A percentile compares a stretch with the other conserved stretches of the same genome.
phyloP scores from a whole-genome alignment of 2,113 vertebrate genomes.

The Lota lota region DNA sequence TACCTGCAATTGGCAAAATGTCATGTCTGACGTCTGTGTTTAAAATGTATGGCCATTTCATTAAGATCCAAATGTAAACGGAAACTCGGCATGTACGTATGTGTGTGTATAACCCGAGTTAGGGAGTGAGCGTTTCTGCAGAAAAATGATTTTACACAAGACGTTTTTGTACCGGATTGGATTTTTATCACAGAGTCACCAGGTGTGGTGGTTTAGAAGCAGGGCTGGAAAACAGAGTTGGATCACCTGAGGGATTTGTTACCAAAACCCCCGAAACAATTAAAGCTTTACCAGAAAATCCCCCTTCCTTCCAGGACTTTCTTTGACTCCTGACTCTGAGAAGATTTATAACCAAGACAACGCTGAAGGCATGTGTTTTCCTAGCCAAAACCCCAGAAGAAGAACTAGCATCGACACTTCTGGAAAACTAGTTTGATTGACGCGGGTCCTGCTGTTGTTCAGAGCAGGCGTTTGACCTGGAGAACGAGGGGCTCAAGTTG shows the following conservation, averaged over 20 bases:
- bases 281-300: conserved; percentile 29
- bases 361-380: conserved; percentile 9
- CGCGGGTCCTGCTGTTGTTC: background rate
- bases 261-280: conserved; percentile 30
- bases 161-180: background rate
- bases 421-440: background rate
- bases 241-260: conserved; percentile 21
- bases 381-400: background rate
- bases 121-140: background rate
- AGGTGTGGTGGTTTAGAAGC: conserved; percentile 17
- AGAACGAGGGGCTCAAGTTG: conserved; percentile 18
- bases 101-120: conserved; percentile 18
- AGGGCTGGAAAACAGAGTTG: conserved; percentile 38
- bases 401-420: too few species aligned
- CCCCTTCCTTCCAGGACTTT: conserved; percentile 15
- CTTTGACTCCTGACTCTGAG: conserved; percentile 23
- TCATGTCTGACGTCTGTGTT: conserved; percentile 28
- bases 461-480: conserved; percentile 13
- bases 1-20: conserved; percentile 19
- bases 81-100: conserved; percentile 7
- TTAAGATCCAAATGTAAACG: conserved; percentile 23
- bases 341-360: too few species aligned
- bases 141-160: background rate
- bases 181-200: background rate
- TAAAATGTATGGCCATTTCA: conserved; percentile 23